Conservation (phyloP, 2,797 vertebrate species). For the Spinibarbus caldwelli region DNA sequence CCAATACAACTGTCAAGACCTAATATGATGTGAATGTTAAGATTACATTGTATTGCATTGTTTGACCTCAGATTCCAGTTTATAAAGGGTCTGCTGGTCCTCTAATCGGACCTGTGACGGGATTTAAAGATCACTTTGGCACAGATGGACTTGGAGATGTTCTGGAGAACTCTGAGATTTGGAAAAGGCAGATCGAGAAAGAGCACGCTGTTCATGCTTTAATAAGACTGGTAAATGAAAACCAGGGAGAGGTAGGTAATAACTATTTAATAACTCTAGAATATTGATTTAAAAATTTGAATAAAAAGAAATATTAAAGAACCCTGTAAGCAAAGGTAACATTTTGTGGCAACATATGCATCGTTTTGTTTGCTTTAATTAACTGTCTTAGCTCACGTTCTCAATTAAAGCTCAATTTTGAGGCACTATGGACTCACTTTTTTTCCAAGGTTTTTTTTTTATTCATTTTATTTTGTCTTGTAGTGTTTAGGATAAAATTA, state of each 20-base stretch:
- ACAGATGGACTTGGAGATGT: constrained; percentile 80
- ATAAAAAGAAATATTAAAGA: not conserved
- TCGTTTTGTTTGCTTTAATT: not conserved
- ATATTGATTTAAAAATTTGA: not conserved
- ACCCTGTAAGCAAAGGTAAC: not conserved
- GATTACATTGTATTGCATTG: not conserved
- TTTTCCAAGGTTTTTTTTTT: not conserved
- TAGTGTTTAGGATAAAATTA: not conserved
- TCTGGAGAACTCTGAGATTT: constrained; percentile 66
- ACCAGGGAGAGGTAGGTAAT: constrained; percentile 72
- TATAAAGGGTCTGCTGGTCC: constrained; percentile 72
- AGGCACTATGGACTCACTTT: not conserved
- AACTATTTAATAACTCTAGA: not conserved
- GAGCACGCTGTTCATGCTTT: constrained; percentile 76
- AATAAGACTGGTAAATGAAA: constrained; percentile 74
- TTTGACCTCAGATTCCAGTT: constrained; percentile 75
- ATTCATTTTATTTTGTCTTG: not conserved
- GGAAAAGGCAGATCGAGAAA: constrained; percentile 73
- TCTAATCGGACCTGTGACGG: constrained; percentile 62
- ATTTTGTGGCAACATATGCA: not conserved
- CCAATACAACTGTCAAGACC: not conserved
- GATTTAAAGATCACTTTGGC: constrained; percentile 74
- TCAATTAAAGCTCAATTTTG: not conserved
- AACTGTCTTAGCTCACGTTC: not conserved
- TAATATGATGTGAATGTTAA: not conserved